These are phyloP conservation scores for Fragum sueziense DNA, from an alignment of 2,888 invertebrate species.

Conservation along the genomic window DNA sequence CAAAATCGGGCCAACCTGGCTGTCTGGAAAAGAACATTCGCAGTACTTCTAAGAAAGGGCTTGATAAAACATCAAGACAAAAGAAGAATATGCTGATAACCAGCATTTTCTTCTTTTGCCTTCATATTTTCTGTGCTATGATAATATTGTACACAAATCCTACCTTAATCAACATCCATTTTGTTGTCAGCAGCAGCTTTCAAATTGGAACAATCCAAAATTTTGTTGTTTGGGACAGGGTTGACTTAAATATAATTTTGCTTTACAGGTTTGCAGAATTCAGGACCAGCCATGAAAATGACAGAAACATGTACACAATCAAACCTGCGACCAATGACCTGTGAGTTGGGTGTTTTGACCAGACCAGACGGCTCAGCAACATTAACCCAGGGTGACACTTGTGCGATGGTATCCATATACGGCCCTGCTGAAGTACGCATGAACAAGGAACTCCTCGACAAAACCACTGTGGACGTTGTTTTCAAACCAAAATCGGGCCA, in stretches of 20 bases:
- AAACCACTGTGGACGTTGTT: conserved; percentile 90
- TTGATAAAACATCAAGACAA: no score
- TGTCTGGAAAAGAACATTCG: conserved; percentile 88
- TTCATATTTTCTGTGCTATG: no score
- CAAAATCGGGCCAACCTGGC: conserved; percentile 90
- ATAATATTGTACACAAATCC: no score
- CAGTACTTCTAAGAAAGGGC: conserved; percentile 91
- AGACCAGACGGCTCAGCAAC: conserved; percentile 76
- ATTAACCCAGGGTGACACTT: conserved; percentile 87
- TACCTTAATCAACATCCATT: no score
- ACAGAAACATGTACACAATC: not conserved
- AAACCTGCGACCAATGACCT: conserved; percentile 62
- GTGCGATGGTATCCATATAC: conserved; percentile 89
- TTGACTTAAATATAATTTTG: no score
- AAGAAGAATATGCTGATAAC: no score
- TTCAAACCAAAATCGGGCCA: conserved; percentile 90
- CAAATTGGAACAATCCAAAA: no score
- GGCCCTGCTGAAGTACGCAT: conserved; percentile 91
- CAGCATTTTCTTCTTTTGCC: no score
- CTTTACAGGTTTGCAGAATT: no score
- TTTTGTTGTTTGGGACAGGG: no score
- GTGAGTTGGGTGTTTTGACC: conserved; percentile 72
- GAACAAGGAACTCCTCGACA: conserved; percentile 90
- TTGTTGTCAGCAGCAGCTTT: no score
- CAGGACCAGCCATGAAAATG: no score